Base-by-base conservation (phyloP, 1,140 invertebrate genomes). In the Drosophila pruinosa region DNA sequence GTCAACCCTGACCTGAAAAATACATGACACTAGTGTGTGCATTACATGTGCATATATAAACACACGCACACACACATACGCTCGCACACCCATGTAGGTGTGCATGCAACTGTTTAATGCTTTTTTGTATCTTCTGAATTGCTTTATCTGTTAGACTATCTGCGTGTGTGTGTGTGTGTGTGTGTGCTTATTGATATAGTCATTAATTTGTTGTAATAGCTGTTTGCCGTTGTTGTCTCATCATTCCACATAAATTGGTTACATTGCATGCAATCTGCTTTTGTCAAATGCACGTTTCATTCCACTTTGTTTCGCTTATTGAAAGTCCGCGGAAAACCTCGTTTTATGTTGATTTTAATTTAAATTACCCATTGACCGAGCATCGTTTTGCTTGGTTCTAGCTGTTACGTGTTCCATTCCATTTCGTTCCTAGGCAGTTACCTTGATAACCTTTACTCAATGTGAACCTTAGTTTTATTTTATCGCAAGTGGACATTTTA, bases 1-100 rank as follows among this genome's bases (percentile, higher is more conserved):
- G 88, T 90, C 79, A 90, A 90, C 88, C 88, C 88, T 90, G 88
- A 90, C 88, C 88, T 90, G 88, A 90, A 90, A 89, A 90, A 53
- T 76, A 63, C 12, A 69, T 74, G 38, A 57, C 41, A 59, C 41
- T 69, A 53, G 65, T 73, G 57, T 69, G 57, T 73, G 64, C 54
- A 67, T 59, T 73, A 68, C 36, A 68, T 56, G 26, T 50, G 36
- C 34, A 15, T 39, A 39, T 34, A 2, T n/a, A 34, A 2, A 34
- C 38, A 39, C 15, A 17, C 15, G 4, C 38, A 19, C 7, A 17
- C 38, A 39, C 15, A 6, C 38, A 17, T 14, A 17, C 38, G 15
- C 38, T 15, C 15, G 12, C 38, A 17, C 15, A 10, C 14, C 1
- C 26, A n/a, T 36, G 62, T 79, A 56, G 47, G 39, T 62, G 59